These are phyloP conservation scores for Limulus polyphemus DNA, from an alignment of 2,888 invertebrate genomes.

Conservation along the genomic window DNA sequence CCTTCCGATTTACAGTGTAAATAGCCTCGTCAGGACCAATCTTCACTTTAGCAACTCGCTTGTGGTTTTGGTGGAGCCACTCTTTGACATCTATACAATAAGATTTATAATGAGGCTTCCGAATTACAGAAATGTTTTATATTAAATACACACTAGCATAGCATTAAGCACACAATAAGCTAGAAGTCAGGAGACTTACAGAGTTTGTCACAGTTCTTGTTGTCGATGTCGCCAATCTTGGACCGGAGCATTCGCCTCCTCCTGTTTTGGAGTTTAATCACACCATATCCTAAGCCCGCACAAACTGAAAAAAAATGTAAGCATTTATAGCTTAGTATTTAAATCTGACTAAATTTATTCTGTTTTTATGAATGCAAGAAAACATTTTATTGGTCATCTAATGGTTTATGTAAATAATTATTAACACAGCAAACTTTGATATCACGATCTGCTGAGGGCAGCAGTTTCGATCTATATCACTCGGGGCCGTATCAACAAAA, in stretches of 20 bases:
- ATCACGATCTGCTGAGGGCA: not conserved
- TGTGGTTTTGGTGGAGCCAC: slow-evolving; percentile 86
- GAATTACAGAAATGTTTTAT: not conserved
- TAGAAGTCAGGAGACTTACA: slow-evolving; percentile 17
- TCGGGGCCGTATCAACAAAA: too few relatives aligned
- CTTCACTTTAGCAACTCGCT: slow-evolving; percentile 72
- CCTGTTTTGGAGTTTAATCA: slow-evolving; percentile 80
- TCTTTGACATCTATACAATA: slow-evolving; percentile 54
- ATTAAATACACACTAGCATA: not conserved
- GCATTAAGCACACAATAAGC: not conserved
- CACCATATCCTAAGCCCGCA: slow-evolving; percentile 80
- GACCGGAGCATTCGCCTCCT: slow-evolving; percentile 65
- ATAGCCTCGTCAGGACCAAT: slow-evolving; percentile 78
- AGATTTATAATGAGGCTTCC: not conserved
- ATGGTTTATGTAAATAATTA: too few relatives aligned
- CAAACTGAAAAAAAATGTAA: slow-evolving; percentile 44
- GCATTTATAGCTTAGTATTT: not conserved
- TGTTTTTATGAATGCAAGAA: not conserved
- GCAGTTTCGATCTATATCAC: too few relatives aligned
- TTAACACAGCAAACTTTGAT: too few relatives aligned
- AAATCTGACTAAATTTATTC: not conserved
- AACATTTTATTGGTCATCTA: too few relatives aligned
- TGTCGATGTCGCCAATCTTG: slow-evolving; percentile 60
- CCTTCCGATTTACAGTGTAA: slow-evolving; percentile 77
- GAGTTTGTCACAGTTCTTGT: slow-evolving; percentile 53